Base-by-base conservation (phyloP, 2,113 vertebrate genomes). In the Sylvilagus bachmani region DNA sequence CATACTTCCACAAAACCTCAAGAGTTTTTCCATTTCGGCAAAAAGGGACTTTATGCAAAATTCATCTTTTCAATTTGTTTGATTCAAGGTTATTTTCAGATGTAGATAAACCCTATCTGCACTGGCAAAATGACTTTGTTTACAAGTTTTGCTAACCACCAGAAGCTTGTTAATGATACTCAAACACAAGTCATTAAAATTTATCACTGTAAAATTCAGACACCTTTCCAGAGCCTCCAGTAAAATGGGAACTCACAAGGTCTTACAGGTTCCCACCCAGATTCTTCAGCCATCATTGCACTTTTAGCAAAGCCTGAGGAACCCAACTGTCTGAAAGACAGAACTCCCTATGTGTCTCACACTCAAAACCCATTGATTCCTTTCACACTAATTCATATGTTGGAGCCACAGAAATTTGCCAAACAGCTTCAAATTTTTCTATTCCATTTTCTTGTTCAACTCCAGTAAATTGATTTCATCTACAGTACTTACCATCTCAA, bases 141-240 rank as follows among this genome's bases (percentile, higher is more conserved):
- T 91, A 70, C 6, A 74, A 73, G 49, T 95, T 98, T 96, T 95
- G 92, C 79, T 97, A 97, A 96, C 69, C 61, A 93, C 25, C 85
- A 98, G 96, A 96, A 97, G 93, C 96, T 97, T 97, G 55, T 93
- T 97, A 95, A 97, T 85, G 91, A 89, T 85, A 96, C 70, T 97
- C 71, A 98, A 97, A 97, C 74, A 96, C 55, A 90, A 92, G 51
- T 70, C 6, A 29, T 97, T 98, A 98, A 95, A 96, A 97, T 98
- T 92, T 96, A 97, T 97, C 92, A 71, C 90, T 97, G 69, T 83
- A 93, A 96, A 97, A 97, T 94, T 86, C 94, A 94, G 84, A 95
- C 12, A 97, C 31, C 78, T 98, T 98, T 97, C 93, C 94, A 88
- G 58, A 97, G 92, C 79, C 91, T 79, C 91, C 82, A 93, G 97